Base-by-base conservation (phyloP, 2,888 invertebrate genomes). In the Troglohyphantes excavatus region DNA sequence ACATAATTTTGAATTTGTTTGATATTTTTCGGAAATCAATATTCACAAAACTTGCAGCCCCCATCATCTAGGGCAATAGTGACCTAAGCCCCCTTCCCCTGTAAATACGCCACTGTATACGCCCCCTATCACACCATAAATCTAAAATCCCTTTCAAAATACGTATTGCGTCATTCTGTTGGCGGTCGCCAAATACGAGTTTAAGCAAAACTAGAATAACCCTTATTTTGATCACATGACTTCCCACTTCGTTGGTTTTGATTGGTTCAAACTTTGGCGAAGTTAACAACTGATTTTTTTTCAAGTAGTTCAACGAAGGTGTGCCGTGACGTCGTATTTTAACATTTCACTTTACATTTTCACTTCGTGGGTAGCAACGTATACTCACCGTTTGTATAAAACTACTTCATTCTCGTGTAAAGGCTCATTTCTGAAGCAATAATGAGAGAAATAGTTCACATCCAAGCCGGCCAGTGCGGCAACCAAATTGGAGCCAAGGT, bases 401-500 rank as follows among this genome's bases (percentile, higher is more conserved):
- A 53, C 27, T 1, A 75, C 21, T 61, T 65, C 6, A 27, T 33
- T 33, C 17, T 43, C 23, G 17, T 1, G 61, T 23, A 23, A 39
- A 27, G 27, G 23, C n/a, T 53, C 19, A 17, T 29, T 26, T 17
- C 19, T 39, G 2, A 3, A 29, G 13, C n/a, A 2, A 82, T n/a
- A 83, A 92, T 92, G 92, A 90, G 92, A 72, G 94, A 94, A 93
- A 94, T 94, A 90, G 94, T 94, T 72, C 94, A 94, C 92, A 92
- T 94, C 68, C 94, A 94, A 92, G 94, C 94, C 84, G 94, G 94
- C 59, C 94, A 94, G 92, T 94, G 94, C 92, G 94, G 94, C 72
- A 94, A 94, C 92, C 94, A 94, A 92, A 94, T 94, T 91, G 94
- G 94, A 79, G 93, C 94, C 72, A 94, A 94, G 93, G 94, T 94